A percentile compares a stretch with the other conserved stretches of the same genome.
phyloP scores from a whole-genome alignment of 2,797 vertebrate species.

The Rhincodon typus region DNA sequence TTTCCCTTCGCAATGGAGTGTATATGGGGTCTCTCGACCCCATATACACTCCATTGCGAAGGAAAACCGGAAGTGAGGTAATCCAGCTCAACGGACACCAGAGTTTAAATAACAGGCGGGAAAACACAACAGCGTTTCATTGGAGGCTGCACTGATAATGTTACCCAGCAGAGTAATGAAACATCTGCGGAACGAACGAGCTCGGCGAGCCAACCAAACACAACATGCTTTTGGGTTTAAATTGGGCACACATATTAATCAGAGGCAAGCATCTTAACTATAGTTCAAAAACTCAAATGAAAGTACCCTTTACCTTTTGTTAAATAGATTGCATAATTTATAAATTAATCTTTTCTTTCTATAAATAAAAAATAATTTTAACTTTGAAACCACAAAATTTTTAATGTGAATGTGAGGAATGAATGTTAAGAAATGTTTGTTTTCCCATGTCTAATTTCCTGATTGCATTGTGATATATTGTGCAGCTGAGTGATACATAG shows the following conservation, averaged over 20 bases:
- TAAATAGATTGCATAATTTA: background rate
- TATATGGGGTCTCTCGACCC: no score
- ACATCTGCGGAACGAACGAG: no score
- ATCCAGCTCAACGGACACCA: no score
- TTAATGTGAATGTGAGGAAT: conserved; percentile 27
- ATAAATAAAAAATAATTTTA: background rate
- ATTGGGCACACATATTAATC: background rate
- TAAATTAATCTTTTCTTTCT: background rate
- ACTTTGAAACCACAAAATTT: background rate
- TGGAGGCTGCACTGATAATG: no score
- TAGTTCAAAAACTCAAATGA: background rate
- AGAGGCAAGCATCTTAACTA: background rate
- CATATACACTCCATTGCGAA: no score
- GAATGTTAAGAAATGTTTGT: background rate
- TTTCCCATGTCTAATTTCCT: conserved; percentile 34
- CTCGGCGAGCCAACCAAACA: no score
- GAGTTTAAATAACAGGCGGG: no score
- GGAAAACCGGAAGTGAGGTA: no score
- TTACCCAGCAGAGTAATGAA: no score
- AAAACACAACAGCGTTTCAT: no score
- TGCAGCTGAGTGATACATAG: conserved; percentile 37
- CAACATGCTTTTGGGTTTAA: background rate
- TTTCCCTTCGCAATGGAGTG: no score
- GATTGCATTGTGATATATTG: conserved; percentile 39
- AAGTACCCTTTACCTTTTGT: background rate